Base-by-base conservation (phyloP, 2,888 invertebrate genomes). In the Tigriopus californicus region DNA sequence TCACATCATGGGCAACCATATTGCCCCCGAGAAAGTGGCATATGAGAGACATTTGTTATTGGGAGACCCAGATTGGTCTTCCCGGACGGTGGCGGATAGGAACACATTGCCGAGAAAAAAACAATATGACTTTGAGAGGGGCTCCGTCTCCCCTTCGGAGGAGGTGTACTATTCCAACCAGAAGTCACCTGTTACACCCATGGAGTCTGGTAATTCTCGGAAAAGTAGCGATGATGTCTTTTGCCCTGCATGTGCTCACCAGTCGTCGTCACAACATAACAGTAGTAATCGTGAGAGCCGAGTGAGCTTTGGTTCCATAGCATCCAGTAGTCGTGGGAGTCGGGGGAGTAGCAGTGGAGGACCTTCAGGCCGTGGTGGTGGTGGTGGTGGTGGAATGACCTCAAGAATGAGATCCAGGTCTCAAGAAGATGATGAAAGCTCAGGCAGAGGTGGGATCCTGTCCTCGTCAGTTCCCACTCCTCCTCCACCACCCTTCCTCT, bases 171-270 rank as follows among this genome's bases (percentile, higher is more conserved):
- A 51, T 25, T 6, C 15, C 22, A 51, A n/a, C 11, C 20, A 18
- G 2, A 12, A 51, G 22, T 44, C 44, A n/a, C 18, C 44, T 13
- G 25, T 22, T 15, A 22, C 33, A 8, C 20, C 15, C 22, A 13
- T 20, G 15, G 52, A 25, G 33, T 20, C 22, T 15, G 52, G 33
- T 11, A 15, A 15, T 22, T 20, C 15, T 10, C 33, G 24, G 10
- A 51, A 24, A 25, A 51, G 33, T 12, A 22, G 22, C 10, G 52
- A 51, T 4, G 52, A 51, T 24, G 12, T 22, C 1, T 51, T 51
- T 24, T 51, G 52, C 24, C 52, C 52, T 15, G 52, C 52, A 22
- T 51, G 52, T 51, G 44, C 44, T 44, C 44, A 44, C 5, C n/a
- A 44, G 15, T 44, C 44, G 18, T 33, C 33, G 33, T 33, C 33